Conservation (phyloP, 2,113 vertebrate genomes). For the Lagenorhynchus albirostris region DNA sequence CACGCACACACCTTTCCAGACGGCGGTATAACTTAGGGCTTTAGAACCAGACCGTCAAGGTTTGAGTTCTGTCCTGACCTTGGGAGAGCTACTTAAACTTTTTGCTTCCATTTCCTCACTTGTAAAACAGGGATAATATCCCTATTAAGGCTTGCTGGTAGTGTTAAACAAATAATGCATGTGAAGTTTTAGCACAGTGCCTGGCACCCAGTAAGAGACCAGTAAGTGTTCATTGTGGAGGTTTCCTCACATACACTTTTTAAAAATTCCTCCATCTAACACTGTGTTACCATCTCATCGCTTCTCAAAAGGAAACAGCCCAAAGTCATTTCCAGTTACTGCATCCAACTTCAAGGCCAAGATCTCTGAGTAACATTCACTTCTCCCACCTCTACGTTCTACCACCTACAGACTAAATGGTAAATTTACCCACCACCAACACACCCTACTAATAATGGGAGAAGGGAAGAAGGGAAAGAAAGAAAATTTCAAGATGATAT, state of each 20-base stretch:
- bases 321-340: neutral
- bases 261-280: neutral
- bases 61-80: neutral
- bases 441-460: neutral
- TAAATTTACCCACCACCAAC: constrained; percentile 55
- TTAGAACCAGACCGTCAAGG: neutral
- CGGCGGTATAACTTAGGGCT: neutral
- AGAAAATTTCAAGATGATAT: neutral
- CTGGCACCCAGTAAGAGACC: neutral
- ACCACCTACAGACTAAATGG: constrained; percentile 32
- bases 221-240: neutral
- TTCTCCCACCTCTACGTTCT: neutral
- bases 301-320: neutral
- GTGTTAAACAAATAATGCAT: neutral
- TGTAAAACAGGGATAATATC: neutral
- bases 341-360: neutral
- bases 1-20: neutral
- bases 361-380: neutral
- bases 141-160: neutral
- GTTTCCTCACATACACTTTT: neutral
- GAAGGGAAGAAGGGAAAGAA: neutral
- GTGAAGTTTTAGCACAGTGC: neutral
- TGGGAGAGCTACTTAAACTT: neutral
- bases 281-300: neutral
- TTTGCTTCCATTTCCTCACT: neutral